A percentile compares a stretch with the other conserved stretches of the same genome.
These are phyloP conservation scores for Bradypus variegatus DNA, from an alignment of 2,797 vertebrate species.

Conservation along the genomic window DNA sequence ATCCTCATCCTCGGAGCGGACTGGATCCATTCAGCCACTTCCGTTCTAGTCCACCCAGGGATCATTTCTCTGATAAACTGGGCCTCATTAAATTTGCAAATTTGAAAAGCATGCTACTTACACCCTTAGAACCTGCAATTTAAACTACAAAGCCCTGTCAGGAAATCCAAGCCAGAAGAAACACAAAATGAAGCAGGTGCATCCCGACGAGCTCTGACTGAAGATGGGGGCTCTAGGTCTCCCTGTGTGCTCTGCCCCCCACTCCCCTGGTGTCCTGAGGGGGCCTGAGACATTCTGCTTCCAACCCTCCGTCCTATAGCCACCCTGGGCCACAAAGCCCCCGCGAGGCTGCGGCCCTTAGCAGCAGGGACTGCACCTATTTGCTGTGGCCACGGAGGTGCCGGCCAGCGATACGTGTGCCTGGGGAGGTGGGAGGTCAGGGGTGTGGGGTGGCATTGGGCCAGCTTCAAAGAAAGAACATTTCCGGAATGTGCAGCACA, in stretches of 20 bases:
- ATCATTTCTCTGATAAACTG: background rate
- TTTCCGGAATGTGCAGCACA: too few relatives aligned
- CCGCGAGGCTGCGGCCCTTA: too few relatives aligned
- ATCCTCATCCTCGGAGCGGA: fast-evolving
- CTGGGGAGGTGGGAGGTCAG: too few relatives aligned
- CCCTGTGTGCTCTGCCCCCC: fast-evolving
- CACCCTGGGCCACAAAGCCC: too few relatives aligned
- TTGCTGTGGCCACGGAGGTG: too few relatives aligned
- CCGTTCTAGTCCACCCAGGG: background rate
- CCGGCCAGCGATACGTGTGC: too few relatives aligned
- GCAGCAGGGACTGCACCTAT: too few relatives aligned
- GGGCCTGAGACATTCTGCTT: background rate
- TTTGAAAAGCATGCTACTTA: background rate
- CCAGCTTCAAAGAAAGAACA: too few relatives aligned
- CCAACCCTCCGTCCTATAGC: background rate
- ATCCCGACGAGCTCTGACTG: background rate
- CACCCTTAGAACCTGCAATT: background rate
- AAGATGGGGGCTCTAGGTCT: background rate
- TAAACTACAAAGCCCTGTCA: background rate
- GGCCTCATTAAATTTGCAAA: background rate
- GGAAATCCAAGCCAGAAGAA: background rate
- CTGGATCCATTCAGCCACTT: background rate
- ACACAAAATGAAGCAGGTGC: fast-evolving
- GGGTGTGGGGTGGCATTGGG: too few relatives aligned
- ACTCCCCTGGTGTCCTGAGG: fast-evolving